Conservation (phyloP, 2,888 invertebrate species). For the Synergus umbraculus region DNA sequence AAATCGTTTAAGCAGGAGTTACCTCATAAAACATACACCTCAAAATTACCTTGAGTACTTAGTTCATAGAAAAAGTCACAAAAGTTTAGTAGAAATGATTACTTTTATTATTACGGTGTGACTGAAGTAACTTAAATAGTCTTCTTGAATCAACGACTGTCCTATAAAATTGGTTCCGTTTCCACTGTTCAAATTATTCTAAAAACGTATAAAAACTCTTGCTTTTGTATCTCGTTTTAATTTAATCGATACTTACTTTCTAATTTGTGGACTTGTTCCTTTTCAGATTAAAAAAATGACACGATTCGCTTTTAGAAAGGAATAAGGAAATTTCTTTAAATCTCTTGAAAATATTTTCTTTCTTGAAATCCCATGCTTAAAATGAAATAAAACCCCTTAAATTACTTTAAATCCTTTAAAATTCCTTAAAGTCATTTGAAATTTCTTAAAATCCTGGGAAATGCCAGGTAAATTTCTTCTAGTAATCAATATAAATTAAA, state of each 20-base stretch:
- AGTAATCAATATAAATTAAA: too few relatives aligned
- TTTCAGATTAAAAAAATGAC: background rate
- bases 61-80: background rate
- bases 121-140: background rate
- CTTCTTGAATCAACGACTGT: too few relatives aligned
- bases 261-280: background rate
- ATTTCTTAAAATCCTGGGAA: too few relatives aligned
- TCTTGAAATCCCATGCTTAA: too few relatives aligned
- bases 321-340: slow-evolving; percentile 4
- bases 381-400: too few relatives aligned
- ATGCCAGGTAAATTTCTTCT: too few relatives aligned
- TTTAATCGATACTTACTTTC: slow-evolving; percentile 27
- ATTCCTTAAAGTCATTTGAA: too few relatives aligned
- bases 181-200: background rate
- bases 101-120: background rate
- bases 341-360: too few relatives aligned
- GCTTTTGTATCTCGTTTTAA: background rate
- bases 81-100: background rate
- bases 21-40: background rate
- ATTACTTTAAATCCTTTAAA: too few relatives aligned
- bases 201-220: background rate
- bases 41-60: too few relatives aligned
- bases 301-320: background rate
- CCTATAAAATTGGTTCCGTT: too few relatives aligned
- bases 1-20: background rate